Percentiles rank a stretch among this genome's conserved stretches.
These are phyloP conservation scores for Crossaster papposus DNA, from an alignment of 53 echinoderm and acorn worm species.

Conservation along the genomic window DNA sequence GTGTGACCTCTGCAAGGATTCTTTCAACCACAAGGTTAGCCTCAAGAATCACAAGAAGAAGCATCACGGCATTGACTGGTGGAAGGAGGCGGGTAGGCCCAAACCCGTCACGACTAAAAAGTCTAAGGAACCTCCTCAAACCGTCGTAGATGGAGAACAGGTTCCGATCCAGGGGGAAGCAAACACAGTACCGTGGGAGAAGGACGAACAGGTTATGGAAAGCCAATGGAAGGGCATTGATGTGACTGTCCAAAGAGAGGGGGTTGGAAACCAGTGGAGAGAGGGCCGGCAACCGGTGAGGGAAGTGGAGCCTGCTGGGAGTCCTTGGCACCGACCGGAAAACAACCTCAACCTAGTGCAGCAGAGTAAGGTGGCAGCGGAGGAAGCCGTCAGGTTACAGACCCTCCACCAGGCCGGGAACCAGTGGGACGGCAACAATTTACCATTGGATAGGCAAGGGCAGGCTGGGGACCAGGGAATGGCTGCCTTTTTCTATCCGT, in stretches of 20 bases:
- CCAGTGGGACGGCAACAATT: slow-evolving; percentile 37
- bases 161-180: slow-evolving; percentile 6
- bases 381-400: slow-evolving; percentile 39
- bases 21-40: slow-evolving; percentile 91
- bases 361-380: slow-evolving; percentile 21
- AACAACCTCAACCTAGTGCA: not conserved
- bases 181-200: not conserved
- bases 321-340: slow-evolving; percentile 31
- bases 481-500: slow-evolving; percentile 45
- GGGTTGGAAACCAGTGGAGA: slow-evolving; percentile 16
- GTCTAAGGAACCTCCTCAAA: slow-evolving; percentile 17
- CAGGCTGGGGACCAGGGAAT: slow-evolving; percentile 43
- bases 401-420: slow-evolving; percentile 30
- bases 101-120: not conserved
- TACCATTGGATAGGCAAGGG: slow-evolving; percentile 47
- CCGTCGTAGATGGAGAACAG: slow-evolving; percentile 3
- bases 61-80: slow-evolving; percentile 86
- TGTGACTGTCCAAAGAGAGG: slow-evolving; percentile 6
- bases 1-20: slow-evolving; percentile 80
- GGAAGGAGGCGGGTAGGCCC: slow-evolving; percentile 65
- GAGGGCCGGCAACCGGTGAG: slow-evolving; percentile 33
- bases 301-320: slow-evolving; percentile 1
- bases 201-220: slow-evolving; percentile 15
- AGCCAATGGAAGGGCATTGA: slow-evolving; percentile 39
- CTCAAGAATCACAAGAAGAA: slow-evolving; percentile 92